These are phyloP conservation scores for Xiphophorus maculatus DNA, from an alignment of 2,113 vertebrate genomes.

Conservation along the genomic window DNA sequence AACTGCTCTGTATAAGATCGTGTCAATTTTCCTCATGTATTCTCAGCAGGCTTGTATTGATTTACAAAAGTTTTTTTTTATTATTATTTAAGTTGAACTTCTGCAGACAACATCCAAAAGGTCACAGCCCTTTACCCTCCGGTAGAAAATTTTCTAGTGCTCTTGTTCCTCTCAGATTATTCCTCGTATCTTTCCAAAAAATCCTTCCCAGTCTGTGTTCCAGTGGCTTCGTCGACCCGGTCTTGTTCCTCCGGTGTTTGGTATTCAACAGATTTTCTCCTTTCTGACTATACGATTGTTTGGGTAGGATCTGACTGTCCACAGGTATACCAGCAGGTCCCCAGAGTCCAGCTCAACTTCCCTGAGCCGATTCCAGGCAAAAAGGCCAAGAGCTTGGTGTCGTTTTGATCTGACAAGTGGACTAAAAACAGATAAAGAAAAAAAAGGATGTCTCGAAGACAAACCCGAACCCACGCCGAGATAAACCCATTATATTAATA, in stretches of 20 bases:
- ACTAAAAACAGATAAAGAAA: conserved; percentile 2
- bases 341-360: conserved; percentile 35
- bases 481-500: not conserved
- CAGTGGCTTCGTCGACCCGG: conserved; percentile 29
- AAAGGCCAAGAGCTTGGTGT: not conserved
- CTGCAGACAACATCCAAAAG: conserved; percentile 13
- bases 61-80: not conserved
- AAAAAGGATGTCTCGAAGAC: not conserved
- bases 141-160: not conserved
- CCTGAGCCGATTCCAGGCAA: conserved; percentile 29
- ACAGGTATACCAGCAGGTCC: conserved; percentile 50
- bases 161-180: conserved; percentile 14
- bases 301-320: conserved; percentile 70
- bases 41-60: conserved; percentile 11
- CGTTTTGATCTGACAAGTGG: not conserved
- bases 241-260: conserved; percentile 47
- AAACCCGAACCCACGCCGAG: not conserved
- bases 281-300: conserved; percentile 57
- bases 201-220: conserved; percentile 41
- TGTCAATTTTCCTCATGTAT: not conserved
- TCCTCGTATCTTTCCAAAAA: conserved; percentile 51
- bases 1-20: not conserved
- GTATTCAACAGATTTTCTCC: conserved; percentile 56
- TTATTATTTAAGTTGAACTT: conserved; percentile 16
- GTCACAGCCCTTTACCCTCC: conserved; percentile 22